Evolutionary conservation across 1,140 invertebrate genomes (phyloP).

Genomic region (Marisa cornuarietis): DNA sequence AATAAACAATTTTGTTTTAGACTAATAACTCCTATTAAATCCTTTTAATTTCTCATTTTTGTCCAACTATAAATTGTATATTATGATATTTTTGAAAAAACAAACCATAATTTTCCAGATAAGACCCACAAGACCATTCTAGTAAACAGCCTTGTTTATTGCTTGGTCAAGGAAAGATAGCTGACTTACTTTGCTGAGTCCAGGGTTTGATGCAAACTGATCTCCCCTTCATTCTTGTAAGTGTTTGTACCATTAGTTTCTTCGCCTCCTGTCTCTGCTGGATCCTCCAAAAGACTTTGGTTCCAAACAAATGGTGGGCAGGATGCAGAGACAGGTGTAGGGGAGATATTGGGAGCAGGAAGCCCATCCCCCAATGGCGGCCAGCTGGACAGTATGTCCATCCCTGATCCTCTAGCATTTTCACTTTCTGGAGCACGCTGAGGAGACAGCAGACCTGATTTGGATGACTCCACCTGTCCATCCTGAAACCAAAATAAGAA

Average conservation of each 20-base stretch:
- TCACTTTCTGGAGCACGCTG: neutral
- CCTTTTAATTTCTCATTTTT: neutral
- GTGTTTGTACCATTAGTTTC: neutral
- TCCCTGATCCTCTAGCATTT: neutral
- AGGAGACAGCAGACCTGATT: conserved; percentile 4
- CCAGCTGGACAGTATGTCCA: conserved; percentile 39
- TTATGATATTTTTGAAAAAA: no score
- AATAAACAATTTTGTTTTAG: neutral
- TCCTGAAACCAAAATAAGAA: conserved; percentile 1
- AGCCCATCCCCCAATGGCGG: neutral
- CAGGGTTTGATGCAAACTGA: conserved; percentile 16
- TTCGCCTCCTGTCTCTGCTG: no score
- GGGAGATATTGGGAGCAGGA: conserved; percentile 2
- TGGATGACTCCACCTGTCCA: neutral
- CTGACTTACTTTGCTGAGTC: conserved; percentile 16
- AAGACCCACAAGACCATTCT: no score
- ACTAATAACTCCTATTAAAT: neutral
- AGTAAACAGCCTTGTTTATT: no score
- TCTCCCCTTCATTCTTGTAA: neutral
- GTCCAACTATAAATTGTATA: no score
- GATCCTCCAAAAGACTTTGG: no score
- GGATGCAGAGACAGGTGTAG: neutral
- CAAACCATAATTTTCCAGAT: no score
- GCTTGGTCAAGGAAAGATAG: no score
- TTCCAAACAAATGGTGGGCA: no score